Evolutionary conservation across 2,113 vertebrate species (phyloP), one percentile per base, ranked within the genome.

Genomic region (Abramis brama): DNA sequence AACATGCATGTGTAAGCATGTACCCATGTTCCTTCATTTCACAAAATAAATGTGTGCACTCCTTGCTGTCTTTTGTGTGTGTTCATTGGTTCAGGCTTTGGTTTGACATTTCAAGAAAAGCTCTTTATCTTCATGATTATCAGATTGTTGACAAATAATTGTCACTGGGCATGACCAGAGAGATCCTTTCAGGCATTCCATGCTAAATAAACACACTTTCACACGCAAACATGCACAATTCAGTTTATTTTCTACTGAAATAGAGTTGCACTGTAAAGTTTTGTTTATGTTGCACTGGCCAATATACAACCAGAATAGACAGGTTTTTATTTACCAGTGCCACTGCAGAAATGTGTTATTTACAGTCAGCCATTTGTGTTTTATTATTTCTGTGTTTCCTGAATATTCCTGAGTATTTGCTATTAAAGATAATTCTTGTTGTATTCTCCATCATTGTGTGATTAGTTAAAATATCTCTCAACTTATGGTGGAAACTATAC

Each of bases 41-140:
- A 77, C 55, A 79, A 30, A 30, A 52, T 6, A 83, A n/a, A 25
- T 57, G 62, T 13, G 12, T 27, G 19, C 15, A 10, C 25, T 77
- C 47, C 25, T 77, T 5, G 50, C 27, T 77, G 25, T 2, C 75
- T 77, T 77, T 55, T 33, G 75, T 55, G n/a, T 30, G 9, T 30
- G 23, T 66, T 81, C 59, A 64, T 21, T 6, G 1, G 59, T 66
- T 64, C 27, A 23, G 27, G 2, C 45, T 70, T 70, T 82, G 25
- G 80, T n/a, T 79, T 70, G 64, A 82, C 80, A 23, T 47, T n/a
- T 70, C 12, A 82, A 39, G 47, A 55, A 73, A 73, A 73, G 68
- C 47, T 39, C 23, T 59, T 73, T 73, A 73, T 70, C 50, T 39
- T 83, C 33, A 43, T 10, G 64, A 83, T 83, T 39, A 83, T 83